Base-by-base conservation (phyloP, 2,797 vertebrate genomes). In the Chelidonichthys spinosus region DNA sequence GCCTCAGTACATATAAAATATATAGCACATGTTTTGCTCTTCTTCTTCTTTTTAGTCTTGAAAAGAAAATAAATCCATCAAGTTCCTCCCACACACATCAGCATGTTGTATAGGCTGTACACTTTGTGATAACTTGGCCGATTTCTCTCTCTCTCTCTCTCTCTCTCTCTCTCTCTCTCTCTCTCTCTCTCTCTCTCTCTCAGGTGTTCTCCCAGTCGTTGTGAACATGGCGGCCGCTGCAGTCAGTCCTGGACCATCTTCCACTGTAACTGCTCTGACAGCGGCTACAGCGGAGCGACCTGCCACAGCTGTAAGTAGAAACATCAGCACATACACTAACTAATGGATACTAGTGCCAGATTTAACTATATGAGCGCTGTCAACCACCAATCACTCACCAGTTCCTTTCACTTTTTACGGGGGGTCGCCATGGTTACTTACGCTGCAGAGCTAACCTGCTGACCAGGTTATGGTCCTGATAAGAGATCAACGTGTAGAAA, bases 191-290 rank as follows among this genome's bases (percentile, higher is more conserved):
- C 56, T 47, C 64, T 74, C 9, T 40, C 54, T 55, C 18, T 65
- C 79, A 98, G 97, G 78, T 98, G 97, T 84, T 93, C 97, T 80
- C 96, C 96, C 50, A 96, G 95, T 92, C 95, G 95, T 35, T 98
- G 97, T 87, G 96, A 98, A 85, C 97, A 98, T 0, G 95, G 95
- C 67, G 96, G 96, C 33, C 93, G 83, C 76, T 98, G 97, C 76
- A 94, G 92, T 52, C 97, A 98, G 83, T 96, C 96, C 50, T 98
- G 97, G 97, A 91, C 76, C 6, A 88, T 88, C 10, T 98, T 98
- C 85, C 92, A 93, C 82, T 98, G 97, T 0, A 93, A 98, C 86
- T 98, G 97, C 56, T 95, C 92, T 0, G 90, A 93, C n/a, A 96
- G 94, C 0, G 95, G 96, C 39, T 98, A 98, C 87, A 88, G 32